A percentile compares a stretch with the other conserved stretches of the same genome.
Conservation (phyloP, 92 coral and sea anemone genomes). For the Plumapathes pennacea region DNA sequence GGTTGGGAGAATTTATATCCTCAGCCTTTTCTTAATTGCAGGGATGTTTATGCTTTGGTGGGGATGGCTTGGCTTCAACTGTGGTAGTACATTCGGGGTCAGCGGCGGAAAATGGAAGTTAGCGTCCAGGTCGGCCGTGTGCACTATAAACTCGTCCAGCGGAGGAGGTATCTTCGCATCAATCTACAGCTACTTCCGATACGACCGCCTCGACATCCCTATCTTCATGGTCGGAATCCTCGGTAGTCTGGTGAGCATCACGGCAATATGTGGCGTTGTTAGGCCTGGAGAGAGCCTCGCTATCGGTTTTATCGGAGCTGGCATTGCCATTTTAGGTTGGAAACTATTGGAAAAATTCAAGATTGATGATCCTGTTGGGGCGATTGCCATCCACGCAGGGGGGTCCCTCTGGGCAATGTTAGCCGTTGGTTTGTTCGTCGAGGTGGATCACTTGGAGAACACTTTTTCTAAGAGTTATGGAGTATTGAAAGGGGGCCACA, state of each 20-base stretch:
- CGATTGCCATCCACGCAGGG: slow-evolving; percentile 80
- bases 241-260: slow-evolving; percentile 89
- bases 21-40: not conserved
- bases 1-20: too few species aligned
- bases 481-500: slow-evolving; percentile 79
- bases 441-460: slow-evolving; percentile 64
- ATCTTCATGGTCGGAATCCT: slow-evolving; percentile 78
- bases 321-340: slow-evolving; percentile 76
- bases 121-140: slow-evolving; percentile 84
- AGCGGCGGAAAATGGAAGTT: slow-evolving; percentile 81
- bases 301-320: slow-evolving; percentile 78
- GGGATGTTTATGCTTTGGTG: slow-evolving; percentile 84
- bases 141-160: slow-evolving; percentile 80
- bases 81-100: slow-evolving; percentile 81
- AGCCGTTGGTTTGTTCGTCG: slow-evolving; percentile 85
- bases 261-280: slow-evolving; percentile 93
- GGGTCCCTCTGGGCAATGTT: slow-evolving; percentile 88
- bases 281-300: slow-evolving; percentile 88
- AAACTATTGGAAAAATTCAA: slow-evolving; percentile 57
- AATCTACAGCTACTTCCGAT: slow-evolving; percentile 48
- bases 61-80: slow-evolving; percentile 84
- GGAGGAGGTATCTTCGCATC: slow-evolving; percentile 87
- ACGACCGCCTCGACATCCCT: slow-evolving; percentile 76
- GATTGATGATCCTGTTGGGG: slow-evolving; percentile 87
- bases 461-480: slow-evolving; percentile 75